phyloP scores from a whole-genome alignment of 2,888 invertebrate species.

The Tribolium freemani region DNA sequence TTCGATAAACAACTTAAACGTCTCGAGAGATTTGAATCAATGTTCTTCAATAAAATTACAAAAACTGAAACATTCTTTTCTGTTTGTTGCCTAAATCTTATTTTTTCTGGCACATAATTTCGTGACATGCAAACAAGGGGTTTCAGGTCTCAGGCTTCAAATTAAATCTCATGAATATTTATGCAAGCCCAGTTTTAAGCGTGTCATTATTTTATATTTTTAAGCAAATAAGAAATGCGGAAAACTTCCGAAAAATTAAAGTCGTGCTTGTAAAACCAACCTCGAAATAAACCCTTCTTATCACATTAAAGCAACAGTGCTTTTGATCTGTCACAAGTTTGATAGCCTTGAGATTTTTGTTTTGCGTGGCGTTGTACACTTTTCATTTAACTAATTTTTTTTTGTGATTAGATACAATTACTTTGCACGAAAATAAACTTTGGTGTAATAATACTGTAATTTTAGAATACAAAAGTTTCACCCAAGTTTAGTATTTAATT shows the following conservation, averaged over 20 bases:
- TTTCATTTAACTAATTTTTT: background rate
- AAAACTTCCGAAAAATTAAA: background rate
- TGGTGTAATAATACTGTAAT: background rate
- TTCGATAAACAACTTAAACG: no score
- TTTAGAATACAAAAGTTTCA: background rate
- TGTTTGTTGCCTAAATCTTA: background rate
- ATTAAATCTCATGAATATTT: constrained; percentile 40
- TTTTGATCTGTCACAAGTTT: constrained; percentile 8
- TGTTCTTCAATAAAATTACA: background rate
- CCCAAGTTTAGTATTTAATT: background rate
- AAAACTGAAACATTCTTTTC: background rate
- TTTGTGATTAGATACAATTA: background rate
- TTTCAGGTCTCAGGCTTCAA: constrained; percentile 14
- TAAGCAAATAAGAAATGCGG: background rate
- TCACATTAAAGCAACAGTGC: constrained; percentile 2
- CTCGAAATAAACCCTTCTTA: constrained; percentile 5
- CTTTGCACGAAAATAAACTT: background rate
- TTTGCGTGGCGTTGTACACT: background rate
- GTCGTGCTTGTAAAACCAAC: constrained; percentile 10
- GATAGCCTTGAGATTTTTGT: background rate
- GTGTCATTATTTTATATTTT: constrained; percentile 33
- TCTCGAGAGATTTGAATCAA: no score
- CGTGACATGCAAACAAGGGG: constrained; percentile 15
- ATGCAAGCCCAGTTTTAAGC: constrained; percentile 25
- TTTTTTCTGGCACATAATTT: constrained; percentile 1